Evolutionary conservation across 2,888 invertebrate genomes (phyloP).

Genomic region (Agonum fuliginosum): DNA sequence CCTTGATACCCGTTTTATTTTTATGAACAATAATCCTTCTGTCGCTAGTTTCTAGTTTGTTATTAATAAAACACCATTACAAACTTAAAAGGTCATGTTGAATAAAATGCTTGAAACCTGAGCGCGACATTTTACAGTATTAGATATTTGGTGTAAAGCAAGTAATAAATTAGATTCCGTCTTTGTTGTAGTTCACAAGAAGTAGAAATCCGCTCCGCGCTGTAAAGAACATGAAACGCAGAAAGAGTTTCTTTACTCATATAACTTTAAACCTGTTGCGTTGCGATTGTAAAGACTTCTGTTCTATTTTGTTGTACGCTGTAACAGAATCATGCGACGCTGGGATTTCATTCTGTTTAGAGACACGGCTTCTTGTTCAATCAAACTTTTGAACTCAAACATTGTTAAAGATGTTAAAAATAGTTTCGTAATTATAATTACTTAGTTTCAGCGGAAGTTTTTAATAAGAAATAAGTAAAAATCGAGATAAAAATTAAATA

Average conservation of each 20-base stretch:
- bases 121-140: constrained; percentile 9
- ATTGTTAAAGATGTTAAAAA: no score
- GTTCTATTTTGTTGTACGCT: neutral
- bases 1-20: no score
- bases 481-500: no score
- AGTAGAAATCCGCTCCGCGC: no score
- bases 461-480: no score
- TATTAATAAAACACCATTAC: neutral
- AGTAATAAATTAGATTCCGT: constrained; percentile 30
- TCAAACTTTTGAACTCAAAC: neutral
- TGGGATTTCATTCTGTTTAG: constrained; percentile 10
- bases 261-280: constrained; percentile 38
- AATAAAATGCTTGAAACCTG: no score
- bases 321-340: neutral
- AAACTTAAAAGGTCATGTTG: no score
- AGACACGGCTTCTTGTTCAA: constrained; percentile 6
- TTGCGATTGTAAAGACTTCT: constrained; percentile 18
- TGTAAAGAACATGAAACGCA: constrained; percentile 33
- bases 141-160: constrained; percentile 9
- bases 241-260: constrained; percentile 29
- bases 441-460: no score
- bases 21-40: no score
- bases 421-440: no score
- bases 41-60: no score
- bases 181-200: constrained; percentile 38